phyloP scores from a whole-genome alignment of 2,888 invertebrate species.

The Ectobius pallidus region DNA sequence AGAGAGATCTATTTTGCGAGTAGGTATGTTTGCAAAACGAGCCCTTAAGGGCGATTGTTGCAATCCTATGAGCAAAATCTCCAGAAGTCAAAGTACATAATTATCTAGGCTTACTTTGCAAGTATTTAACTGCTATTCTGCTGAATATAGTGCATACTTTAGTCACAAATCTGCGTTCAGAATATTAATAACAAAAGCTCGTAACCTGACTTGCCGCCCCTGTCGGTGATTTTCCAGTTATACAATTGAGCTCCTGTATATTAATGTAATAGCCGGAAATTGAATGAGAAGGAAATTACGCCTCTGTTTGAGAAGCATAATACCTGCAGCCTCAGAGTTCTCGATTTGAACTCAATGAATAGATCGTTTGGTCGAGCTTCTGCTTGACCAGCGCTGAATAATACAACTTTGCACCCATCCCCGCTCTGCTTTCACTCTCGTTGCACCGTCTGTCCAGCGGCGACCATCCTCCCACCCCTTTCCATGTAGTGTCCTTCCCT shows the following conservation, averaged over 20 bases:
- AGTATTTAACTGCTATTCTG: too few species aligned
- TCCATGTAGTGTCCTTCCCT: not conserved
- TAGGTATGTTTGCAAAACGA: too few species aligned
- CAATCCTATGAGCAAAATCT: not conserved
- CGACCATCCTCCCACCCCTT: not conserved
- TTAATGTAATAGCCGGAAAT: constrained; percentile 30
- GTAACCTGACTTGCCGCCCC: constrained; percentile 9
- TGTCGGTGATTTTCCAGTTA: constrained; percentile 23
- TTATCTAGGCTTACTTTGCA: too few species aligned
- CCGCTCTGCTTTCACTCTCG: not conserved
- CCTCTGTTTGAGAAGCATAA: constrained; percentile 17
- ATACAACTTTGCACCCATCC: constrained; percentile 6
- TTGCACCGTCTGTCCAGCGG: constrained; percentile 6
- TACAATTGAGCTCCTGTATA: constrained; percentile 13
- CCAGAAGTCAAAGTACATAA: too few species aligned
- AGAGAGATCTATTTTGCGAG: too few species aligned
- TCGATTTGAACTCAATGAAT: constrained; percentile 25
- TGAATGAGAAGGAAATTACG: constrained; percentile 27
- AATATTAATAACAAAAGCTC: too few species aligned
- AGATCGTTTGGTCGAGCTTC: constrained; percentile 22
- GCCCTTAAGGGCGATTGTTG: too few species aligned
- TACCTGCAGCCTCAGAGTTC: constrained; percentile 9
- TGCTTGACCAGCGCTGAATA: constrained; percentile 27
- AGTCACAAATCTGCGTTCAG: too few species aligned
- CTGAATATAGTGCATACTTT: too few species aligned